These are phyloP conservation scores for Burhinus oedicnemus DNA, from an alignment of 2,113 vertebrate genomes.

Conservation along the genomic window DNA sequence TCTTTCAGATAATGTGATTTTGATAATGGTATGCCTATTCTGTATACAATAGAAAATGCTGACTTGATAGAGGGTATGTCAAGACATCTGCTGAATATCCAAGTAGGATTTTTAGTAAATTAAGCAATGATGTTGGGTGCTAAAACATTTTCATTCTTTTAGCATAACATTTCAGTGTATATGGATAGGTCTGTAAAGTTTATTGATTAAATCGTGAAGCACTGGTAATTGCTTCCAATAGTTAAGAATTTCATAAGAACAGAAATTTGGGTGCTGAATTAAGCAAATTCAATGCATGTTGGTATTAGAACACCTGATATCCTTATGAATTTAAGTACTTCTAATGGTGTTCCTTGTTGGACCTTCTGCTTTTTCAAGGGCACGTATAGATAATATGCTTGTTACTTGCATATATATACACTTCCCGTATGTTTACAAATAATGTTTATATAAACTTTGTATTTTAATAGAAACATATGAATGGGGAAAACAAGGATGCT, in stretches of 20 bases:
- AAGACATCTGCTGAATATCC: not conserved
- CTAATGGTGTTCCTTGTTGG: not conserved
- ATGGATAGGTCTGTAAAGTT: not conserved
- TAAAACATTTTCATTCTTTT: not conserved
- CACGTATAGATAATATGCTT: not conserved
- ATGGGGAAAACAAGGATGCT: constrained; percentile 11
- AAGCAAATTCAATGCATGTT: not conserved
- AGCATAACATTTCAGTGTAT: not conserved
- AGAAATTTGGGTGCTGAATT: not conserved
- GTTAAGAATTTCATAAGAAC: not conserved
- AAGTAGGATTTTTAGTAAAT: not conserved
- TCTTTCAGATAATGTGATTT: not conserved
- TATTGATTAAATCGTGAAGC: not conserved
- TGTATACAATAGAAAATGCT: not conserved
- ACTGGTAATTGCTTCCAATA: not conserved
- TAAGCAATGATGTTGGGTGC: not conserved
- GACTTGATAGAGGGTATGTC: not conserved
- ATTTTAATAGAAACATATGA: constrained; percentile 43
- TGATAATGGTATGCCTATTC: not conserved
- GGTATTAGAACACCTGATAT: not conserved
- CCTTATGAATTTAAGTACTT: not conserved
- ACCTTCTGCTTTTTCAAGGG: not conserved
- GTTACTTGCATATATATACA: not conserved
- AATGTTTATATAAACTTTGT: not conserved
- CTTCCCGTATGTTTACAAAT: not conserved